Base-by-base conservation (phyloP, 1,140 invertebrate species). In the Drosophila sp. region DNA sequence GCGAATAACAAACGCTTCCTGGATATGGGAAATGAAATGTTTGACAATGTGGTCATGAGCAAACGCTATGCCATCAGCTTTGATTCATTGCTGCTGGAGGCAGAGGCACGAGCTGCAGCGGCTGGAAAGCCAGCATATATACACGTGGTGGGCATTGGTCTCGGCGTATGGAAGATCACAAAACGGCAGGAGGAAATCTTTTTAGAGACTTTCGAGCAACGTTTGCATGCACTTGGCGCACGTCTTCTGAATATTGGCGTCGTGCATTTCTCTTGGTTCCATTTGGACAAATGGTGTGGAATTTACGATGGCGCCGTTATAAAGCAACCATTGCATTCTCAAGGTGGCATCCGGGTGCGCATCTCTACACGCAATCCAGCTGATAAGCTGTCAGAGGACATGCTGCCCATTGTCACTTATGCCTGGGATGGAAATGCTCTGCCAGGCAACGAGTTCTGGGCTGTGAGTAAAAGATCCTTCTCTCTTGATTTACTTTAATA, bases 371-470 rank as follows among this genome's bases (percentile, higher is more conserved):
- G 91, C 7, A 83, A 91, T 81, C 90, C 90, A 0, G 76, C 75
- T 4, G 63, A 75, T 0, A 92, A 91, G 45, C 61, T 92, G 38
- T 0, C 3, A 1, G 38, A 76, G 51, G 14, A 76, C 34, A 80
- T 95, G 48, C 32, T 91, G 46, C 72, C 65, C 0, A 93, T 95
- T 7, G 93, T 95, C 4, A 94, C 93, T 0, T 95, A 95, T 72
- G 94, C 95, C 0, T 95, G 94, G 93, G 95, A 95, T 82, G 93
- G 94, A 7, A 95, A 95, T 76, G 93, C 94, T 1, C 92, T 94
- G 56, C 94, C 95, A 2, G 95, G 94, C 75, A 94, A 94, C 64
- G 94, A 94, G 58, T 94, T 93, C 73, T 94, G 94, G 94, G 41
- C 40, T 29, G 90, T 90, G 56, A 61, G 62, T 54, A 11, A 5